Percentiles rank a stretch among this genome's conserved stretches.
phyloP scores from a whole-genome alignment of 2,888 invertebrate species.

The Platypus cylindrus region DNA sequence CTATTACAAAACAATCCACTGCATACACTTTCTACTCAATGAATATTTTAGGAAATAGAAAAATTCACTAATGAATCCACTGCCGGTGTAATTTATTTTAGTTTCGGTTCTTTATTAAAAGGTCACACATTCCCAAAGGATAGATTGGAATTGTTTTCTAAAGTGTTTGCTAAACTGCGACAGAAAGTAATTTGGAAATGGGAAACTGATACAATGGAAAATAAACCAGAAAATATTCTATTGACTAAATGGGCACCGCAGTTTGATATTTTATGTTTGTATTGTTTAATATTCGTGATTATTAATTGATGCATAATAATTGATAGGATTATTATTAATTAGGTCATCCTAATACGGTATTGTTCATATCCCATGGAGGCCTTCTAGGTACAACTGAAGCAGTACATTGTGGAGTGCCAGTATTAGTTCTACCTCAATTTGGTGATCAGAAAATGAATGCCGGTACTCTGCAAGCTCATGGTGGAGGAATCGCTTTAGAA shows the following conservation, averaged over 20 bases:
- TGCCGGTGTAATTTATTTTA: slow-evolving; percentile 59
- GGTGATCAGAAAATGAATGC: slow-evolving; percentile 60
- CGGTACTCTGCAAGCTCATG: slow-evolving; percentile 44
- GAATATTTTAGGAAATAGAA: slow-evolving; percentile 39
- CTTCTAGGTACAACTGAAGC: slow-evolving; percentile 56
- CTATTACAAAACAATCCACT: neutral
- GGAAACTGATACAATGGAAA: slow-evolving; percentile 46
- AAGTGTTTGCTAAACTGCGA: slow-evolving; percentile 47
- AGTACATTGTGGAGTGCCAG: slow-evolving; percentile 51
- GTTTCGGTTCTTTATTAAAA: slow-evolving; percentile 62
- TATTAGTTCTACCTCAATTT: slow-evolving; percentile 54
- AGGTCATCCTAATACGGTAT: slow-evolving; percentile 56
- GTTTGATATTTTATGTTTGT: slow-evolving; percentile 65
- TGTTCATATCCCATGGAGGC: slow-evolving; percentile 56
- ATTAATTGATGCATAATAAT: neutral
- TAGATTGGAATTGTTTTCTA: slow-evolving; percentile 45
- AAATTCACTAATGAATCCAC: slow-evolving; percentile 50
- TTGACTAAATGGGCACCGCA: slow-evolving; percentile 60
- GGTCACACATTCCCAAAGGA: slow-evolving; percentile 47
- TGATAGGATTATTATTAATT: slow-evolving; percentile 9
- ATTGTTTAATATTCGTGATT: slow-evolving; percentile 1
- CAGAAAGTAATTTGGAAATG: slow-evolving; percentile 67
- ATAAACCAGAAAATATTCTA: slow-evolving; percentile 49
- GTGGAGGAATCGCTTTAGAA: slow-evolving; percentile 44
- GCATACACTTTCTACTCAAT: no score